Base-by-base conservation (phyloP, 2,888 invertebrate species). In the Hypomecis atomaria region DNA sequence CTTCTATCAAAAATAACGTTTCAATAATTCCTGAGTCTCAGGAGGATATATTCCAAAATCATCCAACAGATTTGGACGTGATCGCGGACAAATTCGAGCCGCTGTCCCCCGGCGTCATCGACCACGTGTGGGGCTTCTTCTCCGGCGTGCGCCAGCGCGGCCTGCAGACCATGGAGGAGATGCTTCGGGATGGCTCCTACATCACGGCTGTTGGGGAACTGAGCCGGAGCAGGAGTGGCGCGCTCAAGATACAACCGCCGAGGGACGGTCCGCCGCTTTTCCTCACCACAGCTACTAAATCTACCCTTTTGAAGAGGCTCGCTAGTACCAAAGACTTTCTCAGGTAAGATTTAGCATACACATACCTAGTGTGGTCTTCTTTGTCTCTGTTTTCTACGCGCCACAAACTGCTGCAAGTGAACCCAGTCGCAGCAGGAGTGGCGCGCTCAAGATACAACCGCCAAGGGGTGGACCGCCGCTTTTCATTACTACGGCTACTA, bases 121-220 rank as follows among this genome's bases (percentile, higher is more conserved):
- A 97, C 85, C 96, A 96, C 77, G 93, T 98, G 33, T 96, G 97
- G 94, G 97, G 97, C 2, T 97, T 97, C 84, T 95, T 98, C 79
- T 95, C 96, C 73, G 97, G 98, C 13, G 95, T 97, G 13, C 93
- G 96, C 0, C 96, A 96, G 78, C 94, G 96, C 67, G 98, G 98
- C 0, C 89, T 97, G 33, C 97, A 98, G 85, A 96, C 96, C 6
- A 97, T 97, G 53, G 98, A 98, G 83, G 96, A 96, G 87, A 96
- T 98, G 94, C 90, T 98, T 5, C 92, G 97, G 0, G 96, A 96
- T 77, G 97, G 97, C 11, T 95, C 96, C 54, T 94, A 96, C 70
- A 94, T 98, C 49, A 96, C 98, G 0, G 94, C 94, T 4, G 95
- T 98, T 58, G 98, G 98, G 10, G 91, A 97, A 87, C 87, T 98